A percentile compares a stretch with the other conserved stretches of the same genome.
Evolutionary conservation across 2,888 invertebrate species (phyloP).

Genomic region (Cataglyphis livida): DNA sequence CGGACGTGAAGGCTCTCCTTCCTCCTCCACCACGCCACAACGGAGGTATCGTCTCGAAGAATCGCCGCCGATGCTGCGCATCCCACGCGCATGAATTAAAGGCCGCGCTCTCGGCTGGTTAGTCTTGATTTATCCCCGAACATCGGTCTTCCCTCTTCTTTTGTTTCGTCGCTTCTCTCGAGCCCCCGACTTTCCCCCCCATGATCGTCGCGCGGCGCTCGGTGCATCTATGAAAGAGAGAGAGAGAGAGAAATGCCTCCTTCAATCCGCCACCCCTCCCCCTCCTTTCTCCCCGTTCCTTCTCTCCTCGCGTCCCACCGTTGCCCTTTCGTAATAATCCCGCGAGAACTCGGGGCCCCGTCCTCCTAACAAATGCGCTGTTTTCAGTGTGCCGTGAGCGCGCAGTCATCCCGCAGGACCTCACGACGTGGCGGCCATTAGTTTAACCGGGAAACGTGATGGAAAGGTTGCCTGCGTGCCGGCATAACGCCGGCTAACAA

Average conservation of each 20-base stretch:
- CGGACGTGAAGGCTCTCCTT: conserved; percentile 9
- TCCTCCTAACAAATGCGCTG: conserved; percentile 83
- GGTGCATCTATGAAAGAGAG: conserved; percentile 53
- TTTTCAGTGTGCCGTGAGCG: conserved; percentile 78
- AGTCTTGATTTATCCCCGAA: conserved; percentile 84
- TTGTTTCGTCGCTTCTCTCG: conserved; percentile 76
- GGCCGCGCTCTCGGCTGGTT: conserved; percentile 81
- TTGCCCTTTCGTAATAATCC: conserved; percentile 78
- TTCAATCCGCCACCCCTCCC: conserved; percentile 30
- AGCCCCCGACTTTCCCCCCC: conserved; percentile 48
- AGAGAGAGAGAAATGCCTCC: conserved; percentile 38
- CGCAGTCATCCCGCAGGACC: conserved; percentile 72
- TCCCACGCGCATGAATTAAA: conserved; percentile 83
- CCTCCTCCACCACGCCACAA: not conserved
- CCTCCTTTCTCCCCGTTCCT: conserved; percentile 41
- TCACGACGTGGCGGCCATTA: conserved; percentile 74
- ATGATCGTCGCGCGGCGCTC: conserved; percentile 54
- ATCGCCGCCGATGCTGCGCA: conserved; percentile 70
- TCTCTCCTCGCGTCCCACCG: conserved; percentile 52
- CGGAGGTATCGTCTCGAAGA: conserved; percentile 55
- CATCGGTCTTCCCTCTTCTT: conserved; percentile 82
- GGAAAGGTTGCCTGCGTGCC: conserved; percentile 76
- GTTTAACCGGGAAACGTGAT: conserved; percentile 76
- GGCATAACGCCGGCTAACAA: conserved; percentile 76
- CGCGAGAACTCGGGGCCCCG: conserved; percentile 69